These are phyloP conservation scores for Octopus bimaculoides DNA, from an alignment of 1,140 invertebrate genomes.

Conservation along the genomic window DNA sequence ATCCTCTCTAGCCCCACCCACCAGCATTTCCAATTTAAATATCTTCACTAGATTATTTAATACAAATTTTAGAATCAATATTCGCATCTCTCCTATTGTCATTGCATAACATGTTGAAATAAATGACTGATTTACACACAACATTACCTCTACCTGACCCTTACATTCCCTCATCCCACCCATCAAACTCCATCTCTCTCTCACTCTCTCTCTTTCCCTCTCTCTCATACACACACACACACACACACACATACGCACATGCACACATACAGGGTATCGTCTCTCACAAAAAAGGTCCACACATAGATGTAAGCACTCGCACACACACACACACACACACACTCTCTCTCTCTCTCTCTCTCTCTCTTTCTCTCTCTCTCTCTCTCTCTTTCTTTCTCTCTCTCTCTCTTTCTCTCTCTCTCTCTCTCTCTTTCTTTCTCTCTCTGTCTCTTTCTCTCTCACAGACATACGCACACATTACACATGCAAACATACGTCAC, in stretches of 20 bases:
- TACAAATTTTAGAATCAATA: too few species aligned
- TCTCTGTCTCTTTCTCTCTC: background rate
- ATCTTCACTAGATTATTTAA: too few species aligned
- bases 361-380: background rate
- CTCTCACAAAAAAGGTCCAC: too few species aligned
- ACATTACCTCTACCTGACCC: background rate
- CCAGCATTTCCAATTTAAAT: too few species aligned
- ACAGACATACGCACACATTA: background rate
- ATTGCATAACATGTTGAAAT: too few species aligned
- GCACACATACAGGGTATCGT: too few species aligned
- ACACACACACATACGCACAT: too few species aligned
- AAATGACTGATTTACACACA: too few species aligned
- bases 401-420: background rate
- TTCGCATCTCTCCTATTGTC: too few species aligned
- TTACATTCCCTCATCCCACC: background rate
- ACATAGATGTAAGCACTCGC: background rate
- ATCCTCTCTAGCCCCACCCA: too few species aligned
- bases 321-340: background rate
- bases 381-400: background rate
- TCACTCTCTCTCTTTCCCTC: background rate
- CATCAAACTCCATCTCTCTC: background rate
- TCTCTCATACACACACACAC: too few species aligned
- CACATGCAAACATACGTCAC: too few species aligned
- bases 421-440: background rate
- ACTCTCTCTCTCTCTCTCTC: background rate